phyloP scores from a whole-genome alignment of 2,113 vertebrate genomes.

The Eira barbara region DNA sequence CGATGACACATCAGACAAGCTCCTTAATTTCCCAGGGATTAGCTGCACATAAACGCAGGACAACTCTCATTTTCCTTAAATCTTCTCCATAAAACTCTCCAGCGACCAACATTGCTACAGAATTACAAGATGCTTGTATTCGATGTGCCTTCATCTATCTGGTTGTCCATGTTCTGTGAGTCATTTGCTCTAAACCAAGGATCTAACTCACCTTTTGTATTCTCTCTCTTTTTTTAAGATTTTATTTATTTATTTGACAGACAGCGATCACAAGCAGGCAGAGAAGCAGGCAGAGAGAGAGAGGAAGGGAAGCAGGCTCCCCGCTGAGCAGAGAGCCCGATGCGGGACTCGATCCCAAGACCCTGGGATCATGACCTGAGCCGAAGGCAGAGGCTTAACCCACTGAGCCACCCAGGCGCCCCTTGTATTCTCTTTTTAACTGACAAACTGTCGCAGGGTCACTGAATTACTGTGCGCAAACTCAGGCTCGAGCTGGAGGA shows the following conservation, averaged over 20 bases:
- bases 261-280: too few relatives aligned
- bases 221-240: too few relatives aligned
- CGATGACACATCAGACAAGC: too few relatives aligned
- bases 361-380: too few relatives aligned
- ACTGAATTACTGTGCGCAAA: not conserved
- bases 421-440: not conserved
- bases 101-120: not conserved
- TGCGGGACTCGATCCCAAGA: too few relatives aligned
- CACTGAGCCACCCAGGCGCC: too few relatives aligned
- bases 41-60: not conserved
- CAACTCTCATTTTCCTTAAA: not conserved
- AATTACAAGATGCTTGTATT: not conserved
- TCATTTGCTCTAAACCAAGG: not conserved
- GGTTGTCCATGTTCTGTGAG: not conserved
- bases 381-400: too few relatives aligned
- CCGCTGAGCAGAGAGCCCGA: too few relatives aligned
- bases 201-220: not conserved
- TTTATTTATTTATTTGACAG: too few relatives aligned
- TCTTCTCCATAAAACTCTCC: not conserved
- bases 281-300: too few relatives aligned
- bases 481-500: not conserved
- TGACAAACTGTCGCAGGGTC: not conserved
- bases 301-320: too few relatives aligned
- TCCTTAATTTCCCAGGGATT: not conserved
- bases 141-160: not conserved